Percentiles rank a stretch among this genome's conserved stretches.
These are phyloP conservation scores for Neria commutata DNA, from an alignment of 2,888 invertebrate genomes.

Conservation along the genomic window DNA sequence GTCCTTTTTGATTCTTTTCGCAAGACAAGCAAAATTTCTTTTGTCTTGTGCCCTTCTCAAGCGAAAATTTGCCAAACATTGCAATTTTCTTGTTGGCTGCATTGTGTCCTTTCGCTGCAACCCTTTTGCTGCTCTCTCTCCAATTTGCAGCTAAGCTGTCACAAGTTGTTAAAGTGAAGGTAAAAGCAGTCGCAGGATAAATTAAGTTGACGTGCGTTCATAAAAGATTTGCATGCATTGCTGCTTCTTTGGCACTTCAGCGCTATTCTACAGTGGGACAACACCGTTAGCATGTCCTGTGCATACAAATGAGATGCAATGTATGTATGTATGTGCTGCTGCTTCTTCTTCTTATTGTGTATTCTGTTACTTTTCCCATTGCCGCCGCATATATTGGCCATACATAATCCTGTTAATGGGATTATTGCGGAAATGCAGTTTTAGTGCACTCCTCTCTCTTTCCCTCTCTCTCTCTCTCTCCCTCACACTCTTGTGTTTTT, in stretches of 20 bases:
- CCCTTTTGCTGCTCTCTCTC: neutral
- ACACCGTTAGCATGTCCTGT: constrained; percentile 28
- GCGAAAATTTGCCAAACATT: constrained; percentile 1
- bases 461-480: too few species aligned
- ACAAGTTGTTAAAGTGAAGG: constrained; percentile 25
- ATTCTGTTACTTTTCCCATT: neutral
- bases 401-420: constrained; percentile 60
- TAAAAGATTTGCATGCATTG: constrained; percentile 41
- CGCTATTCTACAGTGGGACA: neutral
- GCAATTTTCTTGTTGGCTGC: constrained; percentile 7
- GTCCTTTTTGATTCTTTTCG: neutral
- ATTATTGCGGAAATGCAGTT: constrained; percentile 40
- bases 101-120: neutral
- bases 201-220: constrained; percentile 4
- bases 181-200: constrained; percentile 8
- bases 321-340: neutral
- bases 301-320: constrained; percentile 41
- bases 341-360: neutral
- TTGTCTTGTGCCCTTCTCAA: neutral
- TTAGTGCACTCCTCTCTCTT: too few species aligned
- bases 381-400: constrained; percentile 58
- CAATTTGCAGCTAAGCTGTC: constrained; percentile 7
- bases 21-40: neutral
- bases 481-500: too few species aligned
- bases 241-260: neutral